Evolutionary conservation across 1,140 invertebrate species (phyloP), one percentile per base, ranked within the genome.

Genomic region (Drosophila kikkawai): DNA sequence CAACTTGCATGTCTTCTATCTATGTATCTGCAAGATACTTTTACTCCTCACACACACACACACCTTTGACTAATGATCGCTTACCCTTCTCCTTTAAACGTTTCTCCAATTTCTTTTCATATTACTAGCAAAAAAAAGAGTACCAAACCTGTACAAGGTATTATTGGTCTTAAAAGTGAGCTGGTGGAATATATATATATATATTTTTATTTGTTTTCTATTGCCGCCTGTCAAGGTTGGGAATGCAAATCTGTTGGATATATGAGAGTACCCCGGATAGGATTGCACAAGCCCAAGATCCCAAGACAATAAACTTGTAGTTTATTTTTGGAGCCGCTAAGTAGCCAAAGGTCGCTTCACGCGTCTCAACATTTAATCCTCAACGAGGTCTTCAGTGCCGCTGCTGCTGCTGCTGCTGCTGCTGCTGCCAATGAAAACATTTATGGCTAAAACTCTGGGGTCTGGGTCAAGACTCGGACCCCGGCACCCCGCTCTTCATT

Each of bases 281-380:
- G 17, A 75, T 71, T 82, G 22, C 75, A 66, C 57, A 55, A 73
- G 56, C 19, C 17, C n/a, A 60, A 55, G 41, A 61, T 39, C 55
- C 48, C 50, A 69, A 71, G 65, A 82, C 70, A 83, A 91, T 71
- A 79, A 68, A 63, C 66, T 76, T 70, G 67, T 78, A 60, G 73
- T 75, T 81, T 90, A 91, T 91, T 91, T 88, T 90, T 86, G 90
- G 82, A 90, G 90, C 85, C 90, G 90, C 58, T 91, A 91, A 91
- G 90, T 91, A 91, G 88, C 88, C 90, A 77, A 87, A 86, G 83
- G 82, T 82, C 82, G 80, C 73, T 77, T 77, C 41, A 76, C 47
- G 48, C 55, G 75, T 77, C 74, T 76, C 60, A 76, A 76, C 45
- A 69, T 75, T 76, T 86, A 86, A 86, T 88, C 84, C 84, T 76